Base-by-base conservation (phyloP, 2,888 invertebrate species). In the Pseudococcus viburni region DNA sequence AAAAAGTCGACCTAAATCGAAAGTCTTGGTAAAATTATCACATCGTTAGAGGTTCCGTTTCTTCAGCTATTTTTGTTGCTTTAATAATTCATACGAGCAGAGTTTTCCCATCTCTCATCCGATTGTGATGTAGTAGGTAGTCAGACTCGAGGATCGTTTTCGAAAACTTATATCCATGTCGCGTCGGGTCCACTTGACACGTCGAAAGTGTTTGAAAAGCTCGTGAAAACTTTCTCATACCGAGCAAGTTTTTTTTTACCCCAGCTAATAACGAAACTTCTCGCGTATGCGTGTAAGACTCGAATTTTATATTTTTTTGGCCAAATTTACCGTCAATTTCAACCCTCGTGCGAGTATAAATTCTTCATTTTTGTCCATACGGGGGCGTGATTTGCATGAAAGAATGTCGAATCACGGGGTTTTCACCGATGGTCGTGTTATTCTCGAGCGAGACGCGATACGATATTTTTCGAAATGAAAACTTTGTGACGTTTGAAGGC, bases 311-410 rank as follows among this genome's bases (percentile, higher is more conserved):
- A 33, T 73, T 33, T 73, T n/a, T 73, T 33, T 64, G 9, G 8
- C 17, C 22, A 73, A 73, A 73, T 73, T 73, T 73, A 73, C 33
- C 33, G 33, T 0, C 68, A 73, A 33, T 26, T 73, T 73, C 33
- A 5, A 33, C 33, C 3, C 33, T 5, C 26, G 33, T 73, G 26
- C 12, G 68, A 12, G 22, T 64, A 9, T 22, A 64, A 64, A 73
- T 73, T 73, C 33, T 33, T 73, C 33, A 73, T 73, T 73, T 64
- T 73, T 73, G 68, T 73, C 68, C 68, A 12, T 33, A 73, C 26
- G 26, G 33, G 11, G 22, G 12, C 15, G 15, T 2, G 33, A 73
- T 73, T 73, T 73, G 68, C 68, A 73, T 73, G 68, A 73, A 73
- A 73, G 33, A 73, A 73, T 73, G 33, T 73, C 68, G 33, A 33